Percentiles rank a stretch among this genome's conserved stretches.
These are phyloP conservation scores for Onthophagus taurus DNA, from an alignment of 1,140 invertebrate genomes.

Conservation along the genomic window DNA sequence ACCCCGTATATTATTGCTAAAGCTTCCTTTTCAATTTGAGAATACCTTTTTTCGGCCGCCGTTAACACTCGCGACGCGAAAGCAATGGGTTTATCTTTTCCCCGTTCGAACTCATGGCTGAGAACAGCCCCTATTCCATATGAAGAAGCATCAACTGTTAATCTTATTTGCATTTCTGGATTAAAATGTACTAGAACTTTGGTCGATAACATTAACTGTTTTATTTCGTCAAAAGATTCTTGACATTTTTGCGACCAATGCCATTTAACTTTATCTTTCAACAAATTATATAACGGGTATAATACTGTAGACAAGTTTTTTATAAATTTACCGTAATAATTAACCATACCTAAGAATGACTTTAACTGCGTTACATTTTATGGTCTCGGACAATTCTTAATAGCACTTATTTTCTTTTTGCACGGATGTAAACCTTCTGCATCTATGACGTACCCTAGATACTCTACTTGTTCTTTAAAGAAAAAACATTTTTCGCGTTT, in stretches of 20 bases:
- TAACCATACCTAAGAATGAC: constrained; percentile 32
- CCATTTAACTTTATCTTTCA: constrained; percentile 9
- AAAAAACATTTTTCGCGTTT: constrained; percentile 25
- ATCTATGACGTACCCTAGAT: constrained; percentile 31
- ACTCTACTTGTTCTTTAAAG: constrained; percentile 21
- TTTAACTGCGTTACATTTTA: constrained; percentile 26
- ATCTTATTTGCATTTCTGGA: constrained; percentile 10
- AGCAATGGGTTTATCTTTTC: too few relatives aligned
- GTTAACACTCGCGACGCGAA: too few relatives aligned
- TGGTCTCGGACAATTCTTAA: constrained; percentile 22
- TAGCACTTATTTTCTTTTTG: constrained; percentile 21
- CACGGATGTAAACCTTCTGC: background rate
- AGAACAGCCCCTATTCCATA: constrained; percentile 10
- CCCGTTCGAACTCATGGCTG: too few relatives aligned
- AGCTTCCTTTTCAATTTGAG: too few relatives aligned
- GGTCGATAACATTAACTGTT: too few relatives aligned
- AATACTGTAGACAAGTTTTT: constrained; percentile 19
- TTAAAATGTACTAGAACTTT: constrained; percentile 22
- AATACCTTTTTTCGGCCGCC: too few relatives aligned
- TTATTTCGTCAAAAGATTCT: constrained; percentile 16
- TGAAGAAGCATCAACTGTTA: constrained; percentile 11
- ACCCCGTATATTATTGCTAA: too few relatives aligned
- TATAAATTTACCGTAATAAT: constrained; percentile 31
- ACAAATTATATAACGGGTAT: constrained; percentile 10
- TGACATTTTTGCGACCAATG: constrained; percentile 14